Evolutionary conservation across 1,140 invertebrate species (phyloP), one percentile per base, ranked within the genome.

Genomic region (Aplysia californica): DNA sequence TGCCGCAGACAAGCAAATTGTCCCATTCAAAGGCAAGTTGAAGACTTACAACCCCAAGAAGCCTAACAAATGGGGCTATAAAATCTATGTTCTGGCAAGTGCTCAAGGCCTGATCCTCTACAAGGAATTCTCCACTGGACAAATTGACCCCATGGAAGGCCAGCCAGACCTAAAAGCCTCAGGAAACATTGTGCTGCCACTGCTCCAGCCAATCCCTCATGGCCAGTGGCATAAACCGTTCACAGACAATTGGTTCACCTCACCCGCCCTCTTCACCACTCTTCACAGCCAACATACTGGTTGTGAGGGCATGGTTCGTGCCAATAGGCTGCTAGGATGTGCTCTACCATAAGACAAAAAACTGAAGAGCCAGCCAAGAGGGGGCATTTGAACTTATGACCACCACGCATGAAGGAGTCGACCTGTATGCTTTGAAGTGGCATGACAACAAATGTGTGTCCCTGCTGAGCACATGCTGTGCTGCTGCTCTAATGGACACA

Each of bases 11-110:
- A 39, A 50, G n/a, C 36, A 69, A 29, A 23, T 44, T 36, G 68
- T 80, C 5, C 73, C 77, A 15, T 82, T 83, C 78, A 82, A 82
- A 72, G 80, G 81, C 2, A 58, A 26, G 23, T 71, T 82, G 58
- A 79, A 80, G 65, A 71, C 80, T 55, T 84, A 85, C 67, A 78
- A 80, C 10, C 75, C 38, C 26, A 73, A 71, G 33, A 84, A 84
- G 74, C 82, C 77, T 1, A 50, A 85, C 18, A 77, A 79, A 72
- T 83, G 80, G 82, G 81, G 83, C 2, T 81, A 78, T 56, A 82
- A 84, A 75, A 36, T 83, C 18, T 79, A 76, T 77, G 68, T 73
- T 1, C 56, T 75, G 35, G 39, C 66, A 56, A 79, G 74, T 61
- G 74, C 35, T 2, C 50, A 26, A n/a, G 82, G 82, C 31, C 38